These are phyloP conservation scores for Pteromalus puparum DNA, from an alignment of 1,140 invertebrate genomes.

Conservation along the genomic window DNA sequence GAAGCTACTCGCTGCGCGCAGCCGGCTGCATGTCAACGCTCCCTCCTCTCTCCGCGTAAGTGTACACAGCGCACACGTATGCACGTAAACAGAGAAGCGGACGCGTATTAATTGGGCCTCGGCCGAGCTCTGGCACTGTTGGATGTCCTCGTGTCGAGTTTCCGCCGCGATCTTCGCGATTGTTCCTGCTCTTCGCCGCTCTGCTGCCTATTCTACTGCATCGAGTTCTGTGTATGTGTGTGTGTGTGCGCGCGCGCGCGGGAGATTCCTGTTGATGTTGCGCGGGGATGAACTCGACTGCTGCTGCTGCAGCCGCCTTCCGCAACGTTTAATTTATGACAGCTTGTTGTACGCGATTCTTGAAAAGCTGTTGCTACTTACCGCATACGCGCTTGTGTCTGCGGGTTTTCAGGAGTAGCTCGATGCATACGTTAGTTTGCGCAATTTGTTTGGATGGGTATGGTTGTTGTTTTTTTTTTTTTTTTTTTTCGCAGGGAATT, in stretches of 20 bases:
- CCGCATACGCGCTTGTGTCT: neutral
- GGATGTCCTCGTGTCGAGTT: constrained; percentile 72
- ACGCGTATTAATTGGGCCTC: constrained; percentile 71
- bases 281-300: neutral
- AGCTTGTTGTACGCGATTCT: constrained; percentile 28
- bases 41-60: neutral
- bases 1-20: neutral
- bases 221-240: neutral
- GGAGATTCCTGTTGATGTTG: neutral
- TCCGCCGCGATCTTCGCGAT: constrained; percentile 65
- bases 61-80: constrained; percentile 11
- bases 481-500: too few species aligned
- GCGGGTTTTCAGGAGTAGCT: neutral
- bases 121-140: constrained; percentile 67
- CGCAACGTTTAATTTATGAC: constrained; percentile 38
- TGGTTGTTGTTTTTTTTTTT: too few species aligned
- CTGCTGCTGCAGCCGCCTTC: constrained; percentile 3
- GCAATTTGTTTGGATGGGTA: too few species aligned
- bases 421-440: neutral
- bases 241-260: too few species aligned
- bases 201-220: constrained; percentile 5
- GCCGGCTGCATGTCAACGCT: constrained; percentile 7
- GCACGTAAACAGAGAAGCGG: constrained; percentile 53
- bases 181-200: constrained; percentile 35
- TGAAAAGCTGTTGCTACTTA: constrained; percentile 21